Conservation (phyloP, 2,888 invertebrate species). For the Drosophila infuscata region DNA sequence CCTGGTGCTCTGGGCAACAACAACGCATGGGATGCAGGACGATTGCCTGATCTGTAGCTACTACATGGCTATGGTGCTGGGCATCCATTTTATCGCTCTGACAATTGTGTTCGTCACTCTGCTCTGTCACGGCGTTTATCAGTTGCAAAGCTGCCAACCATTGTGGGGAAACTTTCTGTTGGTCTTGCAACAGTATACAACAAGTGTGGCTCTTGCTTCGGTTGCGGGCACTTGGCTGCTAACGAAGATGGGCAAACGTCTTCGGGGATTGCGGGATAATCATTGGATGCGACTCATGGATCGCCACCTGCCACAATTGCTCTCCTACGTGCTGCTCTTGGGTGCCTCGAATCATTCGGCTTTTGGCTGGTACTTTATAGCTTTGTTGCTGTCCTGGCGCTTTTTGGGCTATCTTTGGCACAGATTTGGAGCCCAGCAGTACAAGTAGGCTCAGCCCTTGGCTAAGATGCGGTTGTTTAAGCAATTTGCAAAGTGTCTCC, state of each 20-base stretch:
- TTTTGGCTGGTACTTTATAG: conserved; percentile 22
- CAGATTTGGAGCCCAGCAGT: neutral
- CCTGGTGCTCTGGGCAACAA: conserved; percentile 8
- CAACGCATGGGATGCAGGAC: neutral
- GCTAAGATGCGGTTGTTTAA: neutral
- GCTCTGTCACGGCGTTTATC: neutral
- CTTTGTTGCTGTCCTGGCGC: conserved; percentile 20
- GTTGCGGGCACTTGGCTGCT: conserved; percentile 11
- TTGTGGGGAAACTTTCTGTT: conserved; percentile 25
- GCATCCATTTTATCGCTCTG: conserved; percentile 22
- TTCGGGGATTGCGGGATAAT: conserved; percentile 9
- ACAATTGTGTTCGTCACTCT: neutral
- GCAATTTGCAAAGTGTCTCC: conserved; percentile 11
- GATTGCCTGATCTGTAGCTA: neutral
- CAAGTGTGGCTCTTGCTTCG: neutral
- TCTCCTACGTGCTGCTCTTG: conserved; percentile 29
- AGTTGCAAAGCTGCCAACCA: conserved; percentile 9
- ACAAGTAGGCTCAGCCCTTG: conserved; percentile 26
- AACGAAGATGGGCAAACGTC: neutral
- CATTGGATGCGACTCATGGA: neutral
- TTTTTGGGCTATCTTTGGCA: conserved; percentile 13
- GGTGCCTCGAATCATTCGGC: conserved; percentile 29
- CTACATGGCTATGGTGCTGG: conserved; percentile 23
- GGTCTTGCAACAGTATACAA: conserved; percentile 15
- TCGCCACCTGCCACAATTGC: neutral